These are phyloP conservation scores for Cathartes aura DNA, from an alignment of 2,113 vertebrate species.

Conservation along the genomic window DNA sequence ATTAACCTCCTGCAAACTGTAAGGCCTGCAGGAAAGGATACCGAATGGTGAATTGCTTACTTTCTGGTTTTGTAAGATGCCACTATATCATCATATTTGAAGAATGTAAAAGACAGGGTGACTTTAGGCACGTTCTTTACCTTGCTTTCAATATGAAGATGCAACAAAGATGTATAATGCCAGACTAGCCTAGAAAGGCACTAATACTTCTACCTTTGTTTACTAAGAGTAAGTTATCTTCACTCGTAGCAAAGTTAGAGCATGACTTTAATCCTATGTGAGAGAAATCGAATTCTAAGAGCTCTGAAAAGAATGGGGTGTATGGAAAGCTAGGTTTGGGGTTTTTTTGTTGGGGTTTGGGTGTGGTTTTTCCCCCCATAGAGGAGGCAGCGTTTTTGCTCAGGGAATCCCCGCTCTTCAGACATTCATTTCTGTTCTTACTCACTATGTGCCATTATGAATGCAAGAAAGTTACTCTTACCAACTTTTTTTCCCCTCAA, in stretches of 20 bases:
- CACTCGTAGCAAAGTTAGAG: background rate
- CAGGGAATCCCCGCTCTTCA: background rate
- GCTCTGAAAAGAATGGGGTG: background rate
- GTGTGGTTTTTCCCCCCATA: background rate
- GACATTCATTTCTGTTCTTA: background rate
- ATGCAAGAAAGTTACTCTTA: background rate
- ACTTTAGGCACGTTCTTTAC: background rate
- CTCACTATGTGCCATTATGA: background rate
- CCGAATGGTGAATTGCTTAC: fast-evolving
- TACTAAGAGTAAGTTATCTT: background rate
- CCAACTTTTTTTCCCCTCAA: fast-evolving
- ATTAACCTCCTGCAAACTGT: background rate
- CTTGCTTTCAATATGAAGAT: background rate
- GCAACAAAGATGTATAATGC: background rate
- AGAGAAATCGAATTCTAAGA: background rate
- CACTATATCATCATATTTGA: background rate
- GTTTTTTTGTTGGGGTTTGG: background rate
- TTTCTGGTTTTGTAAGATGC: background rate
- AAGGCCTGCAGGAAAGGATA: background rate
- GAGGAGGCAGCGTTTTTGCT: background rate
- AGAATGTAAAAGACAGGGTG: background rate
- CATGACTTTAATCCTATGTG: background rate
- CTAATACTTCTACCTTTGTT: background rate
- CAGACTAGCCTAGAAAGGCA: background rate
- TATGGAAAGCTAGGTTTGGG: background rate